Base-by-base conservation (phyloP, 2,797 vertebrate genomes). In the Chiroxiphia lanceolata region DNA sequence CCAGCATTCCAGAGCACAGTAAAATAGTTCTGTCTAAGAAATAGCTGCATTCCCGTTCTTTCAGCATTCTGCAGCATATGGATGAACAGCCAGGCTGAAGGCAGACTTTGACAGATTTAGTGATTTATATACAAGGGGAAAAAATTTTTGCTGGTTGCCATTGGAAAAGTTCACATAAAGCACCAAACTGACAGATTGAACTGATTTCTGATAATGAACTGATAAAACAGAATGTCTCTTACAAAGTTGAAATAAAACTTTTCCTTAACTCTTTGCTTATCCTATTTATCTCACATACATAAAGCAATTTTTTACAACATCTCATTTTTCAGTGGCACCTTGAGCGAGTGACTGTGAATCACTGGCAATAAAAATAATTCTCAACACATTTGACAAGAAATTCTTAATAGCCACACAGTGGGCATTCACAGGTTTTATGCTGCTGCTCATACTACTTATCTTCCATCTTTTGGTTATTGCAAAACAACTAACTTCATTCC, bases 121-220 rank as follows among this genome's bases (percentile, higher is more conserved):
- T 93, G 67, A 90, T 91, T 86, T 82, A 87, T 87, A 69, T 40
- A 79, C 31, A 69, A 50, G 38, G 29, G 20, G 11, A 4, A 44
- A 12, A 68, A 75, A 48, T 9, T 47, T 77, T 89, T 87, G 53
- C 82, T 91, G 78, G 78, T 89, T 97, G 91, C 61, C 75, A 88
- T 83, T 78, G 87, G 84, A 91, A 96, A 96, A 95, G 79, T 93
- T 94, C 82, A 69, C 82, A 87, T 79, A 83, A 93, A 96, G 61
- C 54, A 94, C 44, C 13, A 75, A 91, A 83, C 56, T 83, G 79
- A 94, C 87, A 96, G 89, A 89, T 71, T 94, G 91, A 96, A 89
- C 69, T 54, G 61, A 84, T 8, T 96, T 76, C 89, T 65, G 78
- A 92, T 94, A 89, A 77, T 25, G 53, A 89, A 87, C 69, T 54